Base-by-base conservation (phyloP, 2,888 invertebrate species). In the Odontocolon sp. region DNA sequence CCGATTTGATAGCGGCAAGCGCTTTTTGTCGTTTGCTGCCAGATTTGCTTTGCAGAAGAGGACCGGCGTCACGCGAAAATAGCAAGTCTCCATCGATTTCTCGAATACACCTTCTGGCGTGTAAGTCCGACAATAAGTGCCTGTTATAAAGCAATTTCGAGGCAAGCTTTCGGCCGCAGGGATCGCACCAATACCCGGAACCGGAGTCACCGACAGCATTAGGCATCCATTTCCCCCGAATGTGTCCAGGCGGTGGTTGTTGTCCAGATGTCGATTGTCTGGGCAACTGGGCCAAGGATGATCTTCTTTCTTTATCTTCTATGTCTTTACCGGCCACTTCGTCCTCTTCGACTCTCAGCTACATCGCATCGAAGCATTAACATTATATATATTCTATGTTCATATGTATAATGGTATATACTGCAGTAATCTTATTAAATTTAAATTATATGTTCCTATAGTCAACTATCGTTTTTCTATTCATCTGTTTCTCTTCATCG, bases 211-310 rank as follows among this genome's bases (percentile, higher is more conserved):
- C 50, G 84, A 84, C 38, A 89, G 92, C 82, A 23, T 95, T 95
- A 0, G 96, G 96, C 59, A 95, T 93, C 96, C 96, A 96, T 91
- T 97, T 97, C 0, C 95, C 96, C 87, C 94, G 94, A 0, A 95
- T 95, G 82, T 95, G 93, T 38, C 92, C 93, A 2, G 94, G 94
- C 0, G 95, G 94, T 1, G 95, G 95, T 80, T 91, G 92, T 84
- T 92, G 72, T 42, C 50, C 64, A 54, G 57, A 54, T 45, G 59
- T 66, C 33, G 64, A n/a, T 11, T n/a, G n/a, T n/a, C n/a, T n/a
- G n/a, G n/a, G n/a, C n/a, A 57, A 69, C 14, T 52, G n/a, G 33
- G 21, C 64, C 18, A 31, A 77, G 23, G 69, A 59, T 38, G 77
- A 64, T 21, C 45, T 69, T 69, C 57, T n/a, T n/a, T n/a, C n/a